A percentile compares a stretch with the other conserved stretches of the same genome.
phyloP scores from a whole-genome alignment of 1,140 invertebrate species.

The Drosophila kepulauana region DNA sequence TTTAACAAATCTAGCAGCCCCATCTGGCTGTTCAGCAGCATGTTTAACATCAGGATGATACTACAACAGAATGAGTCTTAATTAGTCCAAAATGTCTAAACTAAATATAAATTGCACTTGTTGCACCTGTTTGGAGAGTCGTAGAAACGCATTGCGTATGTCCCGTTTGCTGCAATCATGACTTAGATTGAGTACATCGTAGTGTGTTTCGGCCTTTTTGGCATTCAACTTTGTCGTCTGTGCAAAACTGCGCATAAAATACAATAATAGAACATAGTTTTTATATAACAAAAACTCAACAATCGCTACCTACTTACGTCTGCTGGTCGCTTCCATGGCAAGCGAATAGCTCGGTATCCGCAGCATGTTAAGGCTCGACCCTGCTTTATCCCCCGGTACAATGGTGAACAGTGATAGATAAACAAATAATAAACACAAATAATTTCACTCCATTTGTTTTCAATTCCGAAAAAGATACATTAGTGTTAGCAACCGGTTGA shows the following conservation, averaged over 20 bases:
- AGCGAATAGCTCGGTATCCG: conserved; percentile 17
- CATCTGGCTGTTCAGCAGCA: conserved; percentile 85
- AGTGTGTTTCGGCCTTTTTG: conserved; percentile 83
- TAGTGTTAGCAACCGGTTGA: conserved; percentile 7
- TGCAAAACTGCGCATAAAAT: conserved; percentile 48
- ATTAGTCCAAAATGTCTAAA: not conserved
- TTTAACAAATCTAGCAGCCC: conserved; percentile 86
- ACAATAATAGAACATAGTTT: conserved; percentile 26
- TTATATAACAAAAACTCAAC: conserved; percentile 61
- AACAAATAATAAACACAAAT: conserved; percentile 22
- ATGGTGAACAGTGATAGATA: not conserved
- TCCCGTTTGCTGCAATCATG: conserved; percentile 86
- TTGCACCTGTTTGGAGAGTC: conserved; percentile 86
- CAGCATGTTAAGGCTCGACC: conserved; percentile 35
- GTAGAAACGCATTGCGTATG: conserved; percentile 87
- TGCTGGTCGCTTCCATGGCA: conserved; percentile 1
- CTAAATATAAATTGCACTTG: conserved; percentile 38
- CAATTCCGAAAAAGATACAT: not conserved
- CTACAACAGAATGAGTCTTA: conserved; percentile 31
- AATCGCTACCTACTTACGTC: conserved; percentile 61
- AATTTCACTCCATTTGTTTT: conserved; percentile 22
- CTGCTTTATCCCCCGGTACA: not conserved
- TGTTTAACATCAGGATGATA: conserved; percentile 88
- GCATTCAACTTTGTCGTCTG: conserved; percentile 13
- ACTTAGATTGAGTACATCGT: conserved; percentile 86